A percentile compares a stretch with the other conserved stretches of the same genome.
Evolutionary conservation across 2,888 invertebrate genomes (phyloP).

Genomic region (Mactromeris polynyma): DNA sequence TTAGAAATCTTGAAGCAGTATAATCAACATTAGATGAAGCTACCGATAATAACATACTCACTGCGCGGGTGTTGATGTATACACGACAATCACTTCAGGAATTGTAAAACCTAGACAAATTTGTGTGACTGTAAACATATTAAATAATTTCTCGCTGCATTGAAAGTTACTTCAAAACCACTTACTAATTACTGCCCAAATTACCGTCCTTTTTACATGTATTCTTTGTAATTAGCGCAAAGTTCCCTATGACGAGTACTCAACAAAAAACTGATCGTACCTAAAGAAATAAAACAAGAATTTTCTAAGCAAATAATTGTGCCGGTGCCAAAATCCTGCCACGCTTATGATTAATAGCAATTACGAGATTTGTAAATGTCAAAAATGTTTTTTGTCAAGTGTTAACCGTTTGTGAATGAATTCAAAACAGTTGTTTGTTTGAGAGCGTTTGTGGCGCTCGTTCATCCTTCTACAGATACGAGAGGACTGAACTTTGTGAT

Average conservation of each 20-base stretch:
- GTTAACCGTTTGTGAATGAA: constrained; percentile 1
- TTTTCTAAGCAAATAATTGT: not conserved
- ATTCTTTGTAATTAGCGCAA: no score
- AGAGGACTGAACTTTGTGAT: no score
- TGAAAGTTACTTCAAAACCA: no score
- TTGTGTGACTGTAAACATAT: no score
- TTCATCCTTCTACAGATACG: not conserved
- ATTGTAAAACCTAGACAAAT: no score
- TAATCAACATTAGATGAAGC: constrained; percentile 13
- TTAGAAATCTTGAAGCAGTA: no score
- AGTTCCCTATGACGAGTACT: no score
- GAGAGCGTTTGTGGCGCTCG: not conserved
- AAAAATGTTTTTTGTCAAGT: not conserved
- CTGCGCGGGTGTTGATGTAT: constrained; percentile 9
- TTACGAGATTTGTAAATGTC: not conserved
- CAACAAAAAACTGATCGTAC: no score
- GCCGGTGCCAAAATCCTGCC: not conserved
- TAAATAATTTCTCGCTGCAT: no score
- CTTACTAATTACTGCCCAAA: no score
- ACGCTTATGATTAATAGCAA: not conserved
- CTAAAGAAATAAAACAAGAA: no score
- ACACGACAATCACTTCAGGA: not conserved
- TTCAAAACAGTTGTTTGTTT: not conserved
- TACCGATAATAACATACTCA: constrained; percentile 17
- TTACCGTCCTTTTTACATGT: no score